Evolutionary conservation across 2,797 vertebrate genomes (phyloP).

Genomic region (Crax fasciolata): DNA sequence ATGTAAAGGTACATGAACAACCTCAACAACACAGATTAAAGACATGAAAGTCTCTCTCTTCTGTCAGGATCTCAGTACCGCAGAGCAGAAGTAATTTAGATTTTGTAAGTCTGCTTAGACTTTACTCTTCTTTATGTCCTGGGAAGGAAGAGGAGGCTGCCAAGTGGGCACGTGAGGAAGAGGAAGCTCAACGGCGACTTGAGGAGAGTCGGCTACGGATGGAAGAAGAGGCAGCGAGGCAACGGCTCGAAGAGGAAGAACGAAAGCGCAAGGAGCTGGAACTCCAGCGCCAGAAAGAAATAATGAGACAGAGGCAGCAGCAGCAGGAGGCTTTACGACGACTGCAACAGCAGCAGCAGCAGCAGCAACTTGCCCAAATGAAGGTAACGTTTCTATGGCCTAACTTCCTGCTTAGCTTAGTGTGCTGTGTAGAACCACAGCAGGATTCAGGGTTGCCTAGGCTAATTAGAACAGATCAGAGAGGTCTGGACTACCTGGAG

Average conservation of each 20-base stretch:
- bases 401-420: neutral
- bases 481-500: neutral
- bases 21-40: neutral
- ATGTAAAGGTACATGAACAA: neutral
- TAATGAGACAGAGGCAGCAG: constrained; percentile 93
- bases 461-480: neutral
- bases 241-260: constrained; percentile 85
- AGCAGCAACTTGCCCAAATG: constrained; percentile 97
- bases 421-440: neutral
- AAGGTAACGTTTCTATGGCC: constrained; percentile 83
- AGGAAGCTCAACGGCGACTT: constrained; percentile 87
- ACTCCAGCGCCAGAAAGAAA: constrained; percentile 93
- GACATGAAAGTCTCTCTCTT: neutral
- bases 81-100: neutral
- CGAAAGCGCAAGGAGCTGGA: constrained; percentile 88
- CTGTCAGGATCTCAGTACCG: neutral
- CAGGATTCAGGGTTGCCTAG: neutral
- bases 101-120: neutral
- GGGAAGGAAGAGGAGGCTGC: constrained; percentile 92
- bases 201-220: constrained; percentile 90
- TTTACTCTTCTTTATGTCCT: constrained; percentile 60
- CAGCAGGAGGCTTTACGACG: constrained; percentile 95
- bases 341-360: constrained; percentile 94
- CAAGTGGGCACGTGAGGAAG: constrained; percentile 87
- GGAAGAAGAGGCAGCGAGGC: constrained; percentile 90